phyloP scores from a whole-genome alignment of 2,888 invertebrate genomes.

The Folsomia candida region DNA sequence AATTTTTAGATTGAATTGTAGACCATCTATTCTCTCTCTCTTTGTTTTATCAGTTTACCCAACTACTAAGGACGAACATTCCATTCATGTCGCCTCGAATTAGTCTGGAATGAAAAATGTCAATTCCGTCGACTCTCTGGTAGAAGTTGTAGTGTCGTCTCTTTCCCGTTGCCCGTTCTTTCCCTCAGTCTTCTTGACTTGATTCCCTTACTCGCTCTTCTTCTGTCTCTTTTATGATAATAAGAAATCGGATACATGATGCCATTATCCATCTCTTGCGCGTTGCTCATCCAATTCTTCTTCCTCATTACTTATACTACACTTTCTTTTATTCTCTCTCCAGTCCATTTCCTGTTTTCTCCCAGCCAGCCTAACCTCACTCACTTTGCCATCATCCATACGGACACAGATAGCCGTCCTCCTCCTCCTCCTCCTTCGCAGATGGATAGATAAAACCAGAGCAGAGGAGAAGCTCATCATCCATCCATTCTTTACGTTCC shows the following conservation, averaged over 20 bases:
- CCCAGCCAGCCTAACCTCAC: not conserved
- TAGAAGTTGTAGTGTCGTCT: slow-evolving; percentile 1
- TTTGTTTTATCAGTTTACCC: slow-evolving; percentile 34
- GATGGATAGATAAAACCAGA: no score
- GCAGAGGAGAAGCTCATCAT: no score
- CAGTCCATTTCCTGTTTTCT: not conserved
- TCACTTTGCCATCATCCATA: not conserved
- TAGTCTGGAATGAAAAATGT: slow-evolving; percentile 46
- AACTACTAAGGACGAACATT: slow-evolving; percentile 18
- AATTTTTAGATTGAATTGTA: slow-evolving; percentile 48
- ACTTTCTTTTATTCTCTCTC: not conserved
- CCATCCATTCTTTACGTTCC: no score
- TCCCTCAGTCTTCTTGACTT: not conserved
- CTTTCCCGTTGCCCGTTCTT: slow-evolving; percentile 4
- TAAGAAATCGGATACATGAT: slow-evolving; percentile 5
- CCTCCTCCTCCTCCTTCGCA: not conserved
- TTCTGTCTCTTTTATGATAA: slow-evolving; percentile 11
- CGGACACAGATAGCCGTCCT: not conserved
- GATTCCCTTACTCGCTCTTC: slow-evolving; percentile 13
- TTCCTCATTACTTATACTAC: slow-evolving; percentile 9
- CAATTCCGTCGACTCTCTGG: slow-evolving; percentile 28
- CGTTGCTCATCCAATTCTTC: slow-evolving; percentile 12
- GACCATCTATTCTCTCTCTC: slow-evolving; percentile 25
- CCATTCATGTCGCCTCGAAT: slow-evolving; percentile 39
- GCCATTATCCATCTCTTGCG: not conserved